These are phyloP conservation scores for Anoplophora glabripennis DNA, from an alignment of 1,140 invertebrate genomes.

Conservation along the genomic window DNA sequence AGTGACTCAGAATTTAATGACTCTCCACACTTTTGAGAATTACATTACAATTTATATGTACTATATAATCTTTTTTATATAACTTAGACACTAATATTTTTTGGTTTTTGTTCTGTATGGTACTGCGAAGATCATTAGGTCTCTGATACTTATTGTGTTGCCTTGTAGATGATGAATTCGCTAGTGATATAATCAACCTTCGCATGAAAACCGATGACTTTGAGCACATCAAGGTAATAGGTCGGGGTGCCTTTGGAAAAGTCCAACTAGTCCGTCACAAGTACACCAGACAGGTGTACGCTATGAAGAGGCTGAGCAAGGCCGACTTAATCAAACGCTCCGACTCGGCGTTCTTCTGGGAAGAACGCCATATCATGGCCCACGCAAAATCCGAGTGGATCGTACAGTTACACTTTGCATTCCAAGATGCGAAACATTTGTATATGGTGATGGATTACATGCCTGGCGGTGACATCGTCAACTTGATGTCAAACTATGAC, in stretches of 20 bases:
- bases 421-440: conserved; percentile 90
- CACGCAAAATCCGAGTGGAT: conserved; percentile 99
- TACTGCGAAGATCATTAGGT: no score
- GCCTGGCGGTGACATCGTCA: conserved; percentile 98
- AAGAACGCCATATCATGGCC: conserved; percentile 99
- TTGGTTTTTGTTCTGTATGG: no score
- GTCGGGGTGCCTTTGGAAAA: conserved; percentile 97
- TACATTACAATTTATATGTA: no score
- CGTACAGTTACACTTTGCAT: conserved; percentile 96
- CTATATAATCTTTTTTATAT: no score
- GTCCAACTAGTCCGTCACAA: conserved; percentile 96
- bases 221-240: conserved; percentile 95
- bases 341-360: conserved; percentile 99
- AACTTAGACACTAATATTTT: no score
- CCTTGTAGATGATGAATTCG: conserved; percentile 78
- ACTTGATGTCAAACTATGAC: conserved; percentile 98
- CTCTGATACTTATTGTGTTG: not conserved
- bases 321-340: conserved; percentile 99
- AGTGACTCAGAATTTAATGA: no score
- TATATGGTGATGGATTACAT: conserved; percentile 99
- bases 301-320: conserved; percentile 99
- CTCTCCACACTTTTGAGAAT: no score
- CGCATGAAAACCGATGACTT: conserved; percentile 97
- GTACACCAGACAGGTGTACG: conserved; percentile 89
- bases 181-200: conserved; percentile 78